Evolutionary conservation across 2,113 vertebrate genomes (phyloP), one percentile per base, ranked within the genome.

Genomic region (Trogon melanurus): DNA sequence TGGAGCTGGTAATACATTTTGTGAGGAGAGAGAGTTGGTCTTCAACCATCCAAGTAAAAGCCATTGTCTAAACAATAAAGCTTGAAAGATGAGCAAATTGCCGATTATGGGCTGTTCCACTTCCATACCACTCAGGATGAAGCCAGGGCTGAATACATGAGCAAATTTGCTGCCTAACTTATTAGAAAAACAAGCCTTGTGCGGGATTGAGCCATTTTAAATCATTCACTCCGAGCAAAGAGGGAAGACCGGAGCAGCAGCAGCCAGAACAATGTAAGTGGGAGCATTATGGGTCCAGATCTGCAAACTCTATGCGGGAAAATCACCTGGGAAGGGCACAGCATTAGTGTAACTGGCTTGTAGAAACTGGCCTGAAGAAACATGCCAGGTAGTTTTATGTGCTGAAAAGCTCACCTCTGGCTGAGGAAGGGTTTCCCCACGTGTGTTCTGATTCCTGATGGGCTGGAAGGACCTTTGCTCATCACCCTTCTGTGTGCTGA

Each of bases 41-140:
- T 85, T 82, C 91, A 73, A 88, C 85, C 54, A 58, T 66, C 81
- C 74, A 73, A 94, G 82, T 89, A 66, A 94, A 97, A 89, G 25
- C 54, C 89, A 76, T 70, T 82, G 91, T 85, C 74, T 75, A 79
- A 91, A 92, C 70, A 89, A 91, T 89, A 92, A 95, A 91, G 73
- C 70, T 96, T 87, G 82, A 95, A 95, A 88, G 79, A 96, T 73
- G 81, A 94, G 47, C 78, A 89, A 95, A 95, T 93, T 93, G 87
- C 71, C 95, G 78, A 79, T 95, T 96, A 76, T 76, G 60, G 44
- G 81, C 64, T 89, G 67, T 69, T 91, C 81, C 89, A 82, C 58
- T 73, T 91, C 88, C 47, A 79, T 75, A 65, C 54, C 62, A 62
- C 66, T 76, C 70, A 54, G 94, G 71, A 85, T 1, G 0, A 79